Evolutionary conservation across 2,888 invertebrate species (phyloP).

Genomic region (Erpobdella octoculata): DNA sequence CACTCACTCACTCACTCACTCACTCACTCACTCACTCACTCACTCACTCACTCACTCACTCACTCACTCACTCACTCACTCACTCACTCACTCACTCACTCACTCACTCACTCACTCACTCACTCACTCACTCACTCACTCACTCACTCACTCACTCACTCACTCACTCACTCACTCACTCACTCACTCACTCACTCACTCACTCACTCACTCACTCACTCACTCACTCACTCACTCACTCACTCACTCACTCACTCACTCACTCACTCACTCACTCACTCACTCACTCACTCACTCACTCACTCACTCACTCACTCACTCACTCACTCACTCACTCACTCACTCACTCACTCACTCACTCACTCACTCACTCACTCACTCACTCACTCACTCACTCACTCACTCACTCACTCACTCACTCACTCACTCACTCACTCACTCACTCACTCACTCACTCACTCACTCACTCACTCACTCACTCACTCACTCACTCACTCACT

Average conservation of each 20-base stretch:
- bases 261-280: slow-evolving; percentile 21
- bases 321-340: slow-evolving; percentile 27
- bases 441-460: slow-evolving; percentile 13
- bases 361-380: slow-evolving; percentile 23
- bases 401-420: slow-evolving; percentile 32
- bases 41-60: background rate
- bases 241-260: slow-evolving; percentile 32
- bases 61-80: too few species aligned
- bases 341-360: slow-evolving; percentile 22
- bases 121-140: background rate
- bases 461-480: slow-evolving; percentile 7
- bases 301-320: slow-evolving; percentile 21
- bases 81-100: background rate
- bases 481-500: slow-evolving; percentile 13
- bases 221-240: slow-evolving; percentile 32
- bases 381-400: slow-evolving; percentile 30
- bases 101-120: background rate
- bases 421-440: slow-evolving; percentile 6
- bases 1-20: background rate
- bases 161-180: slow-evolving; percentile 29
- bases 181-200: slow-evolving; percentile 32
- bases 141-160: slow-evolving; percentile 4
- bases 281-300: slow-evolving; percentile 22
- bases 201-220: slow-evolving; percentile 29
- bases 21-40: background rate